phyloP scores from a whole-genome alignment of 2,797 vertebrate genomes.

The Myiothlypis coronata region DNA sequence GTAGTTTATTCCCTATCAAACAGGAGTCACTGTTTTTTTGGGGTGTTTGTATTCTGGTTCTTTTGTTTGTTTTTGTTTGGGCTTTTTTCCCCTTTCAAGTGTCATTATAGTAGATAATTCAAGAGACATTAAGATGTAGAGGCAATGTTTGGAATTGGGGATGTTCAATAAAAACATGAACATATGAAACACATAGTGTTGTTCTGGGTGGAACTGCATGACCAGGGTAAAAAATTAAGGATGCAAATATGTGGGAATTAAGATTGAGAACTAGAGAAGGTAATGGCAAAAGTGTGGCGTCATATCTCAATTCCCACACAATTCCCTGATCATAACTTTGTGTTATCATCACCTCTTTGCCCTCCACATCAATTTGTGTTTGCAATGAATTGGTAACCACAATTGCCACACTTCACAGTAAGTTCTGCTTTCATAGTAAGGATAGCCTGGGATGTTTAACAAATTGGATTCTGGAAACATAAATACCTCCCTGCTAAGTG shows the following conservation, averaged over 20 bases:
- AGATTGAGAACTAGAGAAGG: neutral
- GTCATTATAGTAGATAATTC: neutral
- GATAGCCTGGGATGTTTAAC: neutral
- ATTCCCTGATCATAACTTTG: neutral
- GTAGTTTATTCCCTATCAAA: neutral
- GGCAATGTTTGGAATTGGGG: neutral
- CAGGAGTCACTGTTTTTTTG: neutral
- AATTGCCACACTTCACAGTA: neutral
- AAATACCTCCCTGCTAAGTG: neutral
- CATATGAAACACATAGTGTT: neutral
- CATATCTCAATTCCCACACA: neutral
- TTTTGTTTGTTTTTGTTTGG: neutral
- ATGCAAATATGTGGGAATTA: neutral
- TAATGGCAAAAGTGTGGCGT: neutral
- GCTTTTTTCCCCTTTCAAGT: neutral
- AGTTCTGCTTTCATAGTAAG: neutral
- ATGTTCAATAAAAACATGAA: neutral
- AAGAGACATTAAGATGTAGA: neutral
- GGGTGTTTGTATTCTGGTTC: neutral
- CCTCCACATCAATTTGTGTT: neutral
- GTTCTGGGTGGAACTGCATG: neutral
- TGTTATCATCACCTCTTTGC: neutral
- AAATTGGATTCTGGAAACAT: neutral
- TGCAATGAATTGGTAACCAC: neutral
- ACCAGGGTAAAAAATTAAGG: neutral